Evolutionary conservation across 1,140 invertebrate genomes (phyloP).

Genomic region (Drosophila setifemur): DNA sequence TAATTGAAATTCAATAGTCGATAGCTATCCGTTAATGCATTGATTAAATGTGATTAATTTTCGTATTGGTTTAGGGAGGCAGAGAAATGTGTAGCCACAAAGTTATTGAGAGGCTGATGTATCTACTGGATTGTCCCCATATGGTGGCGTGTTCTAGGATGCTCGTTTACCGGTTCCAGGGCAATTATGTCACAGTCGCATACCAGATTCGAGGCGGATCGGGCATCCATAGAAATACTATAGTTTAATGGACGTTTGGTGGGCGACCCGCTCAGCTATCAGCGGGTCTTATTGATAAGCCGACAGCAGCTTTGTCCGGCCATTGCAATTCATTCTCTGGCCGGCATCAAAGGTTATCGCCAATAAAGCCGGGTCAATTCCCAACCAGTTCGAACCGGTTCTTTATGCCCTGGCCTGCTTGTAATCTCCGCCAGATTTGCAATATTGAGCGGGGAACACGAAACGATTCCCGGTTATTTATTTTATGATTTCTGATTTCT

Average conservation of each 20-base stretch:
- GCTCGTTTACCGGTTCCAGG: constrained; percentile 8
- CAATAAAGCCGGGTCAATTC: constrained; percentile 19
- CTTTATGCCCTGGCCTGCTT: neutral
- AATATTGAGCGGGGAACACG: constrained; percentile 9
- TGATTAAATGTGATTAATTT: constrained; percentile 29
- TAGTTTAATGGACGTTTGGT: constrained; percentile 12
- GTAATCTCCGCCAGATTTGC: constrained; percentile 18
- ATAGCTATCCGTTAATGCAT: constrained; percentile 29
- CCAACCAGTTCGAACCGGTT: constrained; percentile 33
- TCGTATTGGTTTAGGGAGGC: neutral
- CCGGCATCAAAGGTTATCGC: constrained; percentile 46
- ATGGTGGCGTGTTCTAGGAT: constrained; percentile 29
- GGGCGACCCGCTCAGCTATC: no score
- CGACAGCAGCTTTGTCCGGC: constrained; percentile 9
- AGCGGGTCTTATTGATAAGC: constrained; percentile 20
- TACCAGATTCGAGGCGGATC: constrained; percentile 37
- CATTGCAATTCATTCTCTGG: constrained; percentile 43
- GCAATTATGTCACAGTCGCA: constrained; percentile 40
- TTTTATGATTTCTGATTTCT: neutral
- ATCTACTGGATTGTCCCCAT: constrained; percentile 11
- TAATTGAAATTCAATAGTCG: constrained; percentile 37
- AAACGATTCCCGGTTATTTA: constrained; percentile 10
- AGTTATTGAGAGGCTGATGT: neutral
- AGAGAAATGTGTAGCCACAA: neutral
- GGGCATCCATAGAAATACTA: constrained; percentile 26